Conservation (phyloP, 2,797 vertebrate genomes). For the Luscinia megarhynchos region DNA sequence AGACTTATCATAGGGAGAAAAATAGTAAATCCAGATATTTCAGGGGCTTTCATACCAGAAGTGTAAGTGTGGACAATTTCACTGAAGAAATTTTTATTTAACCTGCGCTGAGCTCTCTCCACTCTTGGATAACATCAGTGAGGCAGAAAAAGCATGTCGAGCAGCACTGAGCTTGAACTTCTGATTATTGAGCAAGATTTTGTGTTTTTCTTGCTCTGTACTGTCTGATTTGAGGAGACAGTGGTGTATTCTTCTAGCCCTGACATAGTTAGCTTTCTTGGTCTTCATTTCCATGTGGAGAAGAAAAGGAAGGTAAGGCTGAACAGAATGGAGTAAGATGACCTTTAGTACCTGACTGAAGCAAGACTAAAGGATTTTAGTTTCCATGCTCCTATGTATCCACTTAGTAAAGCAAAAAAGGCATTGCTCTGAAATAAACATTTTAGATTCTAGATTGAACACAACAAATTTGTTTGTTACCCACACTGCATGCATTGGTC, state of each 20-base stretch:
- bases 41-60: neutral
- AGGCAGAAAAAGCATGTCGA: neutral
- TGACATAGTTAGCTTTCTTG: neutral
- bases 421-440: neutral
- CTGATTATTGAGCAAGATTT: neutral
- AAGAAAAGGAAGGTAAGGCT: neutral
- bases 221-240: neutral
- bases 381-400: neutral
- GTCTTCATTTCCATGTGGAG: neutral
- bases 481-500: too few relatives aligned
- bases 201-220: neutral
- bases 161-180: neutral
- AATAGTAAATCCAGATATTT: neutral
- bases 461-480: neutral
- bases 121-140: neutral
- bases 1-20: neutral
- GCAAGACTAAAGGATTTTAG: neutral
- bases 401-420: neutral
- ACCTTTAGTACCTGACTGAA: neutral
- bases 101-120: neutral
- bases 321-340: too few relatives aligned
- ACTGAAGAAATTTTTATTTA: neutral
- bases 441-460: neutral
- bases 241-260: too few relatives aligned
- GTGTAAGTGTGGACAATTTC: neutral